These are phyloP conservation scores for Drosophila anceps DNA, from an alignment of 2,888 invertebrate genomes.

Conservation along the genomic window DNA sequence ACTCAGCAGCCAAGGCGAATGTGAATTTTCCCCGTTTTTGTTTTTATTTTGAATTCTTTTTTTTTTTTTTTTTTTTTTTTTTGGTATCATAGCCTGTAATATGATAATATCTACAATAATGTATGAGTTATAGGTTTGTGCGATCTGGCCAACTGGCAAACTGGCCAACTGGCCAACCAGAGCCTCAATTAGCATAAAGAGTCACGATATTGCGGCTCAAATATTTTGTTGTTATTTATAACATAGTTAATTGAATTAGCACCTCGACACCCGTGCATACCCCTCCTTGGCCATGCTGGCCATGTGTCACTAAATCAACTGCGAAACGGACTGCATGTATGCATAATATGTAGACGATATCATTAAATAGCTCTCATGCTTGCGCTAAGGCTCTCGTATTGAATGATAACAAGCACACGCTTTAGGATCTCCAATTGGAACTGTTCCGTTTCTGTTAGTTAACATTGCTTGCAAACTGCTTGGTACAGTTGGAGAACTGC, in stretches of 20 bases:
- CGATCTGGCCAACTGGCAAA: not conserved
- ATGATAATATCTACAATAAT: constrained; percentile 29
- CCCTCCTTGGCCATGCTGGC: constrained; percentile 17
- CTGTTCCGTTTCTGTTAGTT: not conserved
- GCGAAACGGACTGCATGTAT: not conserved
- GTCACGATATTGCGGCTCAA: constrained; percentile 75
- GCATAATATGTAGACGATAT: not conserved
- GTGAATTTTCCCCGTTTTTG: constrained; percentile 27
- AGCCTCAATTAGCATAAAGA: constrained; percentile 74
- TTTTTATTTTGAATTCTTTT: not conserved
- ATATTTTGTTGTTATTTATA: constrained; percentile 78
- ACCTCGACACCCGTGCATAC: constrained; percentile 40
- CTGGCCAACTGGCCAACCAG: constrained; percentile 37
- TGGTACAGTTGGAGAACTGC: not conserved
- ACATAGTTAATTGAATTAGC: constrained; percentile 77
- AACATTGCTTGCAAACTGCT: not conserved
- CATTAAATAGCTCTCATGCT: not conserved
- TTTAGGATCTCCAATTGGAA: not conserved
- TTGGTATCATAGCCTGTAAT: constrained; percentile 15
- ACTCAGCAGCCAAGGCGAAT: constrained; percentile 34
- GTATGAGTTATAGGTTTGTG: constrained; percentile 26
- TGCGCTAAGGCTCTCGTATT: not conserved
- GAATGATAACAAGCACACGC: not conserved
- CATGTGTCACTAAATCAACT: constrained; percentile 65
- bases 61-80: not conserved